Conservation (phyloP, 2,797 vertebrate species). For the Telmatherina bonti region DNA sequence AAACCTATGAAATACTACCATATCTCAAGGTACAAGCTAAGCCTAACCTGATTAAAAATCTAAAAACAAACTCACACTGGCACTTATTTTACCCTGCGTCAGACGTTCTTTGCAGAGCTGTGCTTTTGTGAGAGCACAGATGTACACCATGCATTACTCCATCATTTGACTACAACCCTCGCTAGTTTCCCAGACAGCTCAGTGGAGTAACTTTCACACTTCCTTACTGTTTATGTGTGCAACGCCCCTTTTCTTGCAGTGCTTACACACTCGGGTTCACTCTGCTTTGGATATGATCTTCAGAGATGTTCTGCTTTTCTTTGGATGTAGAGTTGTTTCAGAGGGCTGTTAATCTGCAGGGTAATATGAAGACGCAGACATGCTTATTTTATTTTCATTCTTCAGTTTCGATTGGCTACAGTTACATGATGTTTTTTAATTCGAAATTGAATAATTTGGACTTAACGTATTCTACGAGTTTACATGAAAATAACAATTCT, state of each 20-base stretch:
- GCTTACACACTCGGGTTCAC: slow-evolving; percentile 19
- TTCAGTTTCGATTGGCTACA: slow-evolving; percentile 1
- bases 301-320: slow-evolving; percentile 21
- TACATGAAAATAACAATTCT: too few species aligned
- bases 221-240: slow-evolving; percentile 39
- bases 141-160: slow-evolving; percentile 43
- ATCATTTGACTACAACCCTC: slow-evolving; percentile 35
- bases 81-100: slow-evolving; percentile 5
- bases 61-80: slow-evolving; percentile 10
- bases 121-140: slow-evolving; percentile 30
- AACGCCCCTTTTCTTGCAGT: slow-evolving; percentile 14
- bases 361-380: slow-evolving; percentile 20
- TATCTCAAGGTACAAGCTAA: slow-evolving; percentile 40
- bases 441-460: too few species aligned
- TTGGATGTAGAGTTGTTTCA: slow-evolving; percentile 6
- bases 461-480: too few species aligned
- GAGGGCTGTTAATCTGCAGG: slow-evolving; percentile 2
- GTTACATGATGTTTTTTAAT: too few species aligned
- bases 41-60: slow-evolving; percentile 27
- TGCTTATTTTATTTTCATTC: slow-evolving; percentile 4
- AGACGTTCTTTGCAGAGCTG: not conserved
- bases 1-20: slow-evolving; percentile 30
- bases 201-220: slow-evolving; percentile 20
- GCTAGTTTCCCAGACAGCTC: slow-evolving; percentile 37
- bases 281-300: slow-evolving; percentile 20